phyloP scores from a whole-genome alignment of 2,113 vertebrate genomes.

The Sorex fumeus region DNA sequence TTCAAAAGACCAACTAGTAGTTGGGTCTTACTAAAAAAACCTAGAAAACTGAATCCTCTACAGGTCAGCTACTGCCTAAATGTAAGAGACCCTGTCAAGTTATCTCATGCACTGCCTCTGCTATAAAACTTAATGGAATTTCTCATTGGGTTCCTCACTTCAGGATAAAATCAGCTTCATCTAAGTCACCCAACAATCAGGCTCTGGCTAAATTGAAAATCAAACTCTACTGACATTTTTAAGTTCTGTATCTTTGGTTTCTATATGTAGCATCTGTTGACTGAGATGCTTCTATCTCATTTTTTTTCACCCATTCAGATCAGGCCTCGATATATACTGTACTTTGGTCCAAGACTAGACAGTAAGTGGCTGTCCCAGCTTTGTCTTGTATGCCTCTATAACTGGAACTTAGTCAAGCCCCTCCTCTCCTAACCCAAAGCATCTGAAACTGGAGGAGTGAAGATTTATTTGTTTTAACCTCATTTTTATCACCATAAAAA shows the following conservation, averaged over 20 bases:
- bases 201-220: too few species aligned
- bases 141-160: too few species aligned
- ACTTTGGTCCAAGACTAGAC: not conserved
- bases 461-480: not conserved
- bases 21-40: too few species aligned
- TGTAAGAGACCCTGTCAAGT: too few species aligned
- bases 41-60: too few species aligned
- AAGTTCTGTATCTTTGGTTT: not conserved
- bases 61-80: too few species aligned
- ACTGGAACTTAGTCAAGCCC: not conserved
- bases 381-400: not conserved
- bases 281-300: not conserved
- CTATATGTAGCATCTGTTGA: not conserved
- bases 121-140: too few species aligned
- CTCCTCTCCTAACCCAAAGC: not conserved
- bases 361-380: not conserved
- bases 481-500: not conserved
- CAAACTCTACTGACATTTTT: not conserved
- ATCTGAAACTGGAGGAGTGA: constrained; percentile 16
- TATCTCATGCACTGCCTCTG: too few species aligned
- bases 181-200: too few species aligned
- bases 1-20: too few species aligned
- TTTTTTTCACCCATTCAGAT: not conserved
- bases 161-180: too few species aligned
- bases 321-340: too few species aligned